Base-by-base conservation (phyloP, 2,888 invertebrate species). In the Eristalis intricaria region DNA sequence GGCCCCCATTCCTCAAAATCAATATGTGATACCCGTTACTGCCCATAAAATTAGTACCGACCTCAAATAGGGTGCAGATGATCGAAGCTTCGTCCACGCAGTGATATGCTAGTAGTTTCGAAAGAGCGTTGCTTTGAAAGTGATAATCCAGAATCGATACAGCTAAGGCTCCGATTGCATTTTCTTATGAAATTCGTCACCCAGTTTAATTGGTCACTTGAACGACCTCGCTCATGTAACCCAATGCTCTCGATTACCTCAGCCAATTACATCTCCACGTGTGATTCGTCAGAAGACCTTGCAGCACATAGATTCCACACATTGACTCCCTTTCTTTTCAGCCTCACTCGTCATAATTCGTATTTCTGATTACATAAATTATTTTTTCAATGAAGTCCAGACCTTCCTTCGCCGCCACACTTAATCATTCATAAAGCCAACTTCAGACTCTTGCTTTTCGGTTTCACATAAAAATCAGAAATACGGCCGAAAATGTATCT, bases 351-450 rank as follows among this genome's bases (percentile, higher is more conserved):
- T 2, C 13, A 38, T 13, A 38, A 38, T 38, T 38, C 10, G 29
- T 68, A 23, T 58, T 10, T 71, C 40, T 26, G 5, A 71, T 71
- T 71, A 61, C 70, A 40, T 71, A 71, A 71, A 29, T 35, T 22
- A 13, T 4, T 15, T 43, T 43, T 43, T 43, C n/a, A 19, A 38
- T n/a, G n/a, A 19, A 15, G 32, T 26, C 19, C 4, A 60, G 60
- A 60, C 70, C 15, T 38, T 38, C 60, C 60, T 15, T 38, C 38
- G n/a, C 32, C 8, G 35, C 19, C 58, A n/a, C 58, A 19, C 70
- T 70, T 40, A 70, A 40, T 40, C 70, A 70, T 70, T 60, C 60
- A 56, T 23, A n/a, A 26, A 71, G 58, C 26, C 15, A 22, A 13
- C 29, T 22, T 60, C 13, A 60, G 19, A 60, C 22, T 23, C 10